Evolutionary conservation across 1,140 invertebrate genomes (phyloP).

Genomic region (Vanessa atalanta): DNA sequence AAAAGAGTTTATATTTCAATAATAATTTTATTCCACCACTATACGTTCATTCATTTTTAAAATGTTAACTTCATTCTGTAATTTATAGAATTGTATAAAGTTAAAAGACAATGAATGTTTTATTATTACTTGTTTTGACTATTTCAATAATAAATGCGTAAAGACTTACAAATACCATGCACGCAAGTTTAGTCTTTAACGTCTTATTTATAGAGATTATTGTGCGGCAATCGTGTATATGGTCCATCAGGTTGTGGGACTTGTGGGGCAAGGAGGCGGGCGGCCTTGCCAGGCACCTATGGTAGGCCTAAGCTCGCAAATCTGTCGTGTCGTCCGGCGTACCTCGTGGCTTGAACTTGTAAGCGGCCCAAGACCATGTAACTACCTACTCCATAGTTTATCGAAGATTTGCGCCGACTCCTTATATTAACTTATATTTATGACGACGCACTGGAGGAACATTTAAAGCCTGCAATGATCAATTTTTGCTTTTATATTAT

Average conservation of each 20-base stretch:
- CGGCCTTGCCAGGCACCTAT: constrained; percentile 37
- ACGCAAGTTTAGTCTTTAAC: constrained; percentile 1
- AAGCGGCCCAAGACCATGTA: constrained; percentile 26
- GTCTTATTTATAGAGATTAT: not conserved
- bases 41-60: not conserved
- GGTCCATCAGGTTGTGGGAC: not conserved
- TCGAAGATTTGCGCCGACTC: constrained; percentile 17
- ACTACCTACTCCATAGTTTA: constrained; percentile 34
- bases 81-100: not conserved
- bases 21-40: too few species aligned
- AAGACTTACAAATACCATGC: not conserved
- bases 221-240: not conserved
- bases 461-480: constrained; percentile 3
- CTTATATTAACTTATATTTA: constrained; percentile 30
- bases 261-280: constrained; percentile 25
- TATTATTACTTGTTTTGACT: not conserved
- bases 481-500: constrained; percentile 3
- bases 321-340: constrained; percentile 32
- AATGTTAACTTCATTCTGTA: not conserved
- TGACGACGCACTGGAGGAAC: constrained; percentile 10
- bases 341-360: constrained; percentile 23
- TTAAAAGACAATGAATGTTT: not conserved
- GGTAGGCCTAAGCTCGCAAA: constrained; percentile 38
- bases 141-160: not conserved
- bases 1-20: too few species aligned